Evolutionary conservation across 2,797 vertebrate genomes (phyloP), one percentile per base, ranked within the genome.

Genomic region (Scleropages formosus): DNA sequence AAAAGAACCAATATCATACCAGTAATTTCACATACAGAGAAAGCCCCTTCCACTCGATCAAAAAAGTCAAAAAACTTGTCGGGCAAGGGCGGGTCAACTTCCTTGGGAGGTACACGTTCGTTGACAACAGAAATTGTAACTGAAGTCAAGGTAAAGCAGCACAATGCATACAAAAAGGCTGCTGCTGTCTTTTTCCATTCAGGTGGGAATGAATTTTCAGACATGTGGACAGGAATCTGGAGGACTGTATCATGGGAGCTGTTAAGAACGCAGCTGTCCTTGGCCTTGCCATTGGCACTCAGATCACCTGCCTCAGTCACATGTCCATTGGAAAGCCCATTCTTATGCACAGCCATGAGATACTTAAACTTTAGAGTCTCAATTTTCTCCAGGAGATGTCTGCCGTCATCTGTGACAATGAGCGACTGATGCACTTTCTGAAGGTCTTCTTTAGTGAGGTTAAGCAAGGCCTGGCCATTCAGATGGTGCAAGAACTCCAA

Each of bases 61-160:
- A 98, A 98, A 82, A 94, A 84, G 92, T 99, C 98, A 80, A 99
- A 98, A 92, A 98, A 99, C 46, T 96, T 97, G 85, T 99, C 98
- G 0, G 98, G 97, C 77, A 99, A 89, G 0, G 97, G 98, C n/a
- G 95, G 96, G 68, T 94, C 94, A 79, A 92, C 91, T 87, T 98
- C 96, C 88, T 98, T 99, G 81, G 95, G 86, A 59, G 98, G 98
- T 72, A 99, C 98, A 83, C 98, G 91, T 89, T 99, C 98, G 0
- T 99, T 95, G 81, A 98, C 96, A 73, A 99, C 93, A 11, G 98
- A 98, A 86, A 99, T 97, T 83, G 97, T 94, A 66, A 99, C 87
- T 9, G 95, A 95, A 84, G 98, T 99, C 80, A 93, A 91, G 72
- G 97, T 74, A 1, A 99, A 97, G 89, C 97, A 98, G 83, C 80